Conservation (phyloP, 2,113 vertebrate genomes). For the Triplophysa rosa region DNA sequence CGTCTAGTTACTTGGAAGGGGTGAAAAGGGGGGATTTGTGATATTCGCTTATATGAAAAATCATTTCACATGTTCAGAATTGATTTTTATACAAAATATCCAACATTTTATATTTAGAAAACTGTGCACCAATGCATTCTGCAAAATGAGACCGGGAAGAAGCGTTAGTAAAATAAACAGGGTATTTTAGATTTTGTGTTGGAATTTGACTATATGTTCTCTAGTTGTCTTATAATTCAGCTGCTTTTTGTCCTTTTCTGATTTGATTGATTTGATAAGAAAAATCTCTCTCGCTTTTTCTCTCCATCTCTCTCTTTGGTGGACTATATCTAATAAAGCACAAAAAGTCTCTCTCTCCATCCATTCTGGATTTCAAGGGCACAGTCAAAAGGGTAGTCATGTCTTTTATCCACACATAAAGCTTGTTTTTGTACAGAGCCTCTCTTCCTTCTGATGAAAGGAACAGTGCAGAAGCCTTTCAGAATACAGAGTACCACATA, state of each 20-base stretch:
- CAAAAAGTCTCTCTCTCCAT: constrained; percentile 49
- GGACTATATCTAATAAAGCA: constrained; percentile 62
- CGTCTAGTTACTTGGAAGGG: too few species aligned
- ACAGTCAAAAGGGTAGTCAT: constrained; percentile 53
- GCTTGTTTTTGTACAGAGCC: constrained; percentile 50
- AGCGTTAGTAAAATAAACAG: too few species aligned
- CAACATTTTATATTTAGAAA: too few species aligned
- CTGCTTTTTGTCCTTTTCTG: constrained; percentile 1
- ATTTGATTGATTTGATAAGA: constrained; percentile 2
- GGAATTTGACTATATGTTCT: neutral
- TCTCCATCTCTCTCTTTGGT: constrained; percentile 54
- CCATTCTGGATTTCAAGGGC: constrained; percentile 59
- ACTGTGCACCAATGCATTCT: too few species aligned
- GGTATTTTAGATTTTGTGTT: neutral
- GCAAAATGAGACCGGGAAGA: too few species aligned
- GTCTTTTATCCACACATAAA: constrained; percentile 57
- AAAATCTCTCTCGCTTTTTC: constrained; percentile 21
- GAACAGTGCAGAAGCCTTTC: constrained; percentile 44
- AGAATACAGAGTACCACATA: constrained; percentile 52
- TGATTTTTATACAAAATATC: too few species aligned
- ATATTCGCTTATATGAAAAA: too few species aligned
- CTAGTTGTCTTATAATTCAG: constrained; percentile 12
- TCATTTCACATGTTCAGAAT: too few species aligned
- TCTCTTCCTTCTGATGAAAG: constrained; percentile 44
- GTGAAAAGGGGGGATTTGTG: too few species aligned